These are phyloP conservation scores for Steatornis caripensis DNA, from an alignment of 2,113 vertebrate genomes.

Conservation along the genomic window DNA sequence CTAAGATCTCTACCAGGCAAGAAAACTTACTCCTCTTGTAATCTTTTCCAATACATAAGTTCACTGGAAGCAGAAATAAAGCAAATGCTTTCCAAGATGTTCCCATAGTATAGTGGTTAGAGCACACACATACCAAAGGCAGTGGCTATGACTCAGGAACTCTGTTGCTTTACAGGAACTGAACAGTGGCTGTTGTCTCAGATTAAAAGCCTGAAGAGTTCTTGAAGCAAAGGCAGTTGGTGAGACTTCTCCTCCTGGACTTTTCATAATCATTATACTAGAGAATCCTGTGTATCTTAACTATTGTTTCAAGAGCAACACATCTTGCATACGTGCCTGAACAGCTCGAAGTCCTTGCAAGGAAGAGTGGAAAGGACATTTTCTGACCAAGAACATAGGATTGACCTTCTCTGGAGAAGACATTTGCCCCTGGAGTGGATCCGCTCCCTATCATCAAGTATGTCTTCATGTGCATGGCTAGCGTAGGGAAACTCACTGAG, in stretches of 20 bases:
- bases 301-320: neutral
- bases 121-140: neutral
- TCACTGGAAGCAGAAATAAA: neutral
- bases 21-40: neutral
- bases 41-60: neutral
- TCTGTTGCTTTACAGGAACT: neutral
- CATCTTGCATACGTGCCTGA: neutral
- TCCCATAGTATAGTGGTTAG: neutral
- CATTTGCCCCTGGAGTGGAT: neutral
- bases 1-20: neutral
- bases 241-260: neutral
- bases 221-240: neutral
- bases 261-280: neutral
- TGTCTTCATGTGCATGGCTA: neutral
- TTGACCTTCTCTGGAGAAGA: neutral
- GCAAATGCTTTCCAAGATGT: neutral
- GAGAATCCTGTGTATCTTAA: neutral
- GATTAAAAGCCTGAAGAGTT: neutral
- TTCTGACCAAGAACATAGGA: neutral
- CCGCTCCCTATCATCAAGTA: neutral
- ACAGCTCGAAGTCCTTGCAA: neutral
- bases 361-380: neutral
- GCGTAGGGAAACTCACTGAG: neutral
- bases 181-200: neutral
- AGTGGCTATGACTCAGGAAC: neutral